Conservation (phyloP, 2,113 vertebrate species). For the Paraplagusia blochii region DNA sequence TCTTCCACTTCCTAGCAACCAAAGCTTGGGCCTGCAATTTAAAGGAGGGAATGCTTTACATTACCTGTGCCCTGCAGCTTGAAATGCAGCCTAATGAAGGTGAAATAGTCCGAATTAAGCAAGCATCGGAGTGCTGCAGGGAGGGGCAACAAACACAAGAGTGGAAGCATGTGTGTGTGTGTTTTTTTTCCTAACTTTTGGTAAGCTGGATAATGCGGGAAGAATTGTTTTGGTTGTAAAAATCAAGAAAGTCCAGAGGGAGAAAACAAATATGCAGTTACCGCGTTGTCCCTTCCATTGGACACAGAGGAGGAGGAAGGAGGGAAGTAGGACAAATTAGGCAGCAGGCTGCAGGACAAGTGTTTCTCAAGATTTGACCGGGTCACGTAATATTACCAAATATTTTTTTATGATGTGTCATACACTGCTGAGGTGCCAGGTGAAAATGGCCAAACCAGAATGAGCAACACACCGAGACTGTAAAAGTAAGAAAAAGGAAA, state of each 20-base stretch:
- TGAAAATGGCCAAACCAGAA: conserved; percentile 21
- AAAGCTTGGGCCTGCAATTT: conserved; percentile 72
- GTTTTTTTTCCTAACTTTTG: conserved; percentile 64
- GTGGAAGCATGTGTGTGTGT: conserved; percentile 77
- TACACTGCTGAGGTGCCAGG: conserved; percentile 43
- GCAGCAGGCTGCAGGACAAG: conserved; percentile 39
- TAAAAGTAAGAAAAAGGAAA: conserved; percentile 7
- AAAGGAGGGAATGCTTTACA: conserved; percentile 63
- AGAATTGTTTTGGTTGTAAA: conserved; percentile 37
- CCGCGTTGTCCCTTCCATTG: conserved; percentile 36
- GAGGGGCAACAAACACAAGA: conserved; percentile 70
- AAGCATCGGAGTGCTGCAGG: conserved; percentile 27
- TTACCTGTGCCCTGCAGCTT: conserved; percentile 76
- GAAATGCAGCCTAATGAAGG: conserved; percentile 73
- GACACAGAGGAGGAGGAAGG: conserved; percentile 22
- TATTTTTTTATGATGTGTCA: conserved; percentile 55
- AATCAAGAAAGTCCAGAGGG: conserved; percentile 69
- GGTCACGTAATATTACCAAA: conserved; percentile 58
- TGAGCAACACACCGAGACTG: conserved; percentile 11
- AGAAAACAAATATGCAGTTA: conserved; percentile 52
- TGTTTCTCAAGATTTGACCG: conserved; percentile 36
- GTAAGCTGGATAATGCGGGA: conserved; percentile 60
- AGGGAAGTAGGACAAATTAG: not conserved
- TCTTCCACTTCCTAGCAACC: conserved; percentile 86
- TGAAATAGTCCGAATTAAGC: conserved; percentile 73